phyloP scores from a whole-genome alignment of 1,140 invertebrate genomes.

The Leptinotarsa lineolata region DNA sequence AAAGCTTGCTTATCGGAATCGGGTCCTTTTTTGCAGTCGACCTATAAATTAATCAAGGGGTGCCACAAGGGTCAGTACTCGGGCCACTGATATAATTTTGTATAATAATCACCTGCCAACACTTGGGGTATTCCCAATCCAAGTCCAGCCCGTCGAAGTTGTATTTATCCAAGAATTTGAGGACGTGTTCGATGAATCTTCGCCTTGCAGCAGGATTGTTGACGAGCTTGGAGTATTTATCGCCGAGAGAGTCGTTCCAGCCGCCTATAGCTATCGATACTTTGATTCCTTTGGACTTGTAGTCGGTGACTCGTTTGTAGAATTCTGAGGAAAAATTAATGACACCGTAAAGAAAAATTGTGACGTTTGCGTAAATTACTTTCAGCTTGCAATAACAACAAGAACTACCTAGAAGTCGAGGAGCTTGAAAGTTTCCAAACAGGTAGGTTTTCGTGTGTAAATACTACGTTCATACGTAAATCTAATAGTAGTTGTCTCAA shows the following conservation, averaged over 20 bases:
- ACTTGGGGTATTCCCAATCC: slow-evolving; percentile 92
- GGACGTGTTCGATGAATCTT: slow-evolving; percentile 73
- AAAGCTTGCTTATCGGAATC: slow-evolving; percentile 81
- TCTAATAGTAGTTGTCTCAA: no score
- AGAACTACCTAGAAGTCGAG: no score
- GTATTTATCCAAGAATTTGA: slow-evolving; percentile 80
- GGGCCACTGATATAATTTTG: background rate
- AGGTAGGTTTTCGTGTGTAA: no score
- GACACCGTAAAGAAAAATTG: no score
- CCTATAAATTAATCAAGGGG: slow-evolving; percentile 26
- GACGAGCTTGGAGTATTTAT: slow-evolving; percentile 82
- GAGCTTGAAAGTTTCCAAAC: no score
- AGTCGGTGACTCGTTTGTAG: slow-evolving; percentile 78
- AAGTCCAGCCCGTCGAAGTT: slow-evolving; percentile 87
- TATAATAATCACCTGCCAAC: slow-evolving; percentile 74
- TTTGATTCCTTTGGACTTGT: slow-evolving; percentile 80
- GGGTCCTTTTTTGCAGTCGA: slow-evolving; percentile 80
- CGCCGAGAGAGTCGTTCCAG: slow-evolving; percentile 87
- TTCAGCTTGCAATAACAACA: no score
- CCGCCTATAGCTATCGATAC: slow-evolving; percentile 83
- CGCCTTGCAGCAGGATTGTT: slow-evolving; percentile 72
- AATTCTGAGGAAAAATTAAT: slow-evolving; percentile 65
- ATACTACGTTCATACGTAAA: no score
- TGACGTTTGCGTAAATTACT: no score
- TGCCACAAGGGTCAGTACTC: background rate